Evolutionary conservation across 2,888 invertebrate species (phyloP).

Genomic region (Zaprionus bogoriensis): DNA sequence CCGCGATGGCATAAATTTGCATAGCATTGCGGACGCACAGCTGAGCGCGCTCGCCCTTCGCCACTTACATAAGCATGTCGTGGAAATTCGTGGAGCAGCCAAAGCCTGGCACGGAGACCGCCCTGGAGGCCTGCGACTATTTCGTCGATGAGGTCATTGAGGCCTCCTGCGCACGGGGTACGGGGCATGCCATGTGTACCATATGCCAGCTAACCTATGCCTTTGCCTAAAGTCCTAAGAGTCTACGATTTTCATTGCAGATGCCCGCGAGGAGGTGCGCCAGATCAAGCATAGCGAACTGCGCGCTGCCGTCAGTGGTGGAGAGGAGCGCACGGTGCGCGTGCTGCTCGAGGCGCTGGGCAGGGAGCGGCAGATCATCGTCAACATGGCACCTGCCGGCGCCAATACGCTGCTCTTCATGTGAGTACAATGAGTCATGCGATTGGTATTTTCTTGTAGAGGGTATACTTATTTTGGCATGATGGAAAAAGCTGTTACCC

Average conservation of each 20-base stretch:
- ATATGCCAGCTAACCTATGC: slow-evolving; percentile 15
- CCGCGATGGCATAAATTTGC: slow-evolving; percentile 32
- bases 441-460: background rate
- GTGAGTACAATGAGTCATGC: slow-evolving; percentile 84
- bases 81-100: slow-evolving; percentile 82
- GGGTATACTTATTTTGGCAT: too few species aligned
- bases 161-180: slow-evolving; percentile 84
- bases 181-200: slow-evolving; percentile 9
- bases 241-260: too few species aligned
- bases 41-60: background rate
- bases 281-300: slow-evolving; percentile 89
- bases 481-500: too few species aligned
- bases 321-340: slow-evolving; percentile 87
- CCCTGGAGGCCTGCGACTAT: slow-evolving; percentile 88
- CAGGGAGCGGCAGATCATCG: slow-evolving; percentile 87
- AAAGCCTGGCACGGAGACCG: slow-evolving; percentile 85
- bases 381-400: slow-evolving; percentile 94
- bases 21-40: slow-evolving; percentile 16
- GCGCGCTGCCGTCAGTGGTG: slow-evolving; percentile 89
- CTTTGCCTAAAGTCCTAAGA: too few species aligned
- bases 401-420: slow-evolving; percentile 93
- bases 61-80: slow-evolving; percentile 75
- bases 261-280: slow-evolving; percentile 87
- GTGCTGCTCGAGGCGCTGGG: slow-evolving; percentile 87
- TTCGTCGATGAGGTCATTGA: slow-evolving; percentile 87